phyloP scores from a whole-genome alignment of 2,888 invertebrate genomes.

The Amitus sp. region DNA sequence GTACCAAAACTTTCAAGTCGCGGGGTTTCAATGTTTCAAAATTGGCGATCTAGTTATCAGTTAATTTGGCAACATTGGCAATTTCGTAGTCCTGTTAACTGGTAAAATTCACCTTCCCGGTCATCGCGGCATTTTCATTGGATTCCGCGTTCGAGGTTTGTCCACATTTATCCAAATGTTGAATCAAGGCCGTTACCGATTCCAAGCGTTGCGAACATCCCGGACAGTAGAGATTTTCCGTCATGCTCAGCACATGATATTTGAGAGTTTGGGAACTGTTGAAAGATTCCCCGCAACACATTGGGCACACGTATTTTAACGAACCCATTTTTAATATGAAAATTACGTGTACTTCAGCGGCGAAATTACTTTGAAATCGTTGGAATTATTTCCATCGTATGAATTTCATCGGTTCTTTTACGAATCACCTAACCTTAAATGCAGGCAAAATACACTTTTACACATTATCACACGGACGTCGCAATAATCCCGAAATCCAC shows the following conservation, averaged over 20 bases:
- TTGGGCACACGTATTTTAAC: conserved; percentile 69
- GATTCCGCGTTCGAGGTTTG: conserved; percentile 11
- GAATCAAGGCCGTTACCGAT: conserved; percentile 69
- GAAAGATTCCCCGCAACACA: conserved; percentile 75
- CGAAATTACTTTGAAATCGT: no score
- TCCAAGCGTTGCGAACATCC: conserved; percentile 70
- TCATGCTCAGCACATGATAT: conserved; percentile 69
- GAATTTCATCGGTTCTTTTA: no score
- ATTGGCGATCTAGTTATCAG: no score
- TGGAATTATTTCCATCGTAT: no score
- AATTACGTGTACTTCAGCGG: no score
- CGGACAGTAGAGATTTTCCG: conserved; percentile 72
- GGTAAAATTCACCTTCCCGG: conserved; percentile 15
- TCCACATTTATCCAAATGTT: conserved; percentile 68
- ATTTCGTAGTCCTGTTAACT: conserved; percentile 8
- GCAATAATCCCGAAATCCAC: no score
- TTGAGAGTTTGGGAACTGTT: conserved; percentile 68
- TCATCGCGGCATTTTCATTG: conserved; percentile 9
- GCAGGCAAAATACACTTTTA: no score
- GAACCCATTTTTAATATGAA: conserved; percentile 67
- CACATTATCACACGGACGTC: no score
- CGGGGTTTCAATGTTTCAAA: no score
- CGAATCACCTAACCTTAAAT: conserved; percentile 28
- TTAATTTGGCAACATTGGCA: conserved; percentile 24
- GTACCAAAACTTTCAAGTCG: no score